Evolutionary conservation across 2,797 vertebrate genomes (phyloP).

Genomic region (Peromyscus eremicus): DNA sequence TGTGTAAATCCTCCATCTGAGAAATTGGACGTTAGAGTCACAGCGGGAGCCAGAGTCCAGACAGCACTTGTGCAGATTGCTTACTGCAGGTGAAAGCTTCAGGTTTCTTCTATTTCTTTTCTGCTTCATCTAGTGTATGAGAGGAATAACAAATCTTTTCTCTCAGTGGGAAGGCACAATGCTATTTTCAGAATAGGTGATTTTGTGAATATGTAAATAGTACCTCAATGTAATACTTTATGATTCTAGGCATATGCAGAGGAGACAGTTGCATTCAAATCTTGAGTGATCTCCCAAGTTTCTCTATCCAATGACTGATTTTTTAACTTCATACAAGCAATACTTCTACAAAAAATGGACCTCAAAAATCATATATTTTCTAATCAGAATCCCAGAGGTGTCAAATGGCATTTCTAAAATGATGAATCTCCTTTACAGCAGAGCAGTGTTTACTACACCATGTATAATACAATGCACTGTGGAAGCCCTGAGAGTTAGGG

Average conservation of each 20-base stretch:
- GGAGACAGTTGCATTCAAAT: conserved; percentile 42
- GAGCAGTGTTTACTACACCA: background rate
- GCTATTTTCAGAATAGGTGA: conserved; percentile 69
- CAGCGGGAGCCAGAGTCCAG: conserved; percentile 5
- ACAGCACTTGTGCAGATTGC: conserved; percentile 39
- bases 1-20: conserved; percentile 52
- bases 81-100: conserved; percentile 34
- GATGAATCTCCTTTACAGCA: background rate
- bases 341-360: background rate
- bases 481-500: background rate
- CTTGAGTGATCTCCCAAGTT: background rate
- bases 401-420: background rate
- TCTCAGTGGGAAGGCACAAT: conserved; percentile 52
- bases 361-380: conserved; percentile 13
- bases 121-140: conserved; percentile 33
- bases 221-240: conserved; percentile 53
- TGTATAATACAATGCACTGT: background rate
- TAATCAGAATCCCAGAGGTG: background rate
- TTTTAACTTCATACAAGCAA: background rate
- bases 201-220: conserved; percentile 72
- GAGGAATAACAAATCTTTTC: conserved; percentile 36
- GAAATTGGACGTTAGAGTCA: conserved; percentile 67
- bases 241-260: conserved; percentile 14
- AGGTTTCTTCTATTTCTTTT: conserved; percentile 39
- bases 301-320: background rate